Base-by-base conservation (phyloP, 2,113 vertebrate genomes). In the Taxidea taxus region DNA sequence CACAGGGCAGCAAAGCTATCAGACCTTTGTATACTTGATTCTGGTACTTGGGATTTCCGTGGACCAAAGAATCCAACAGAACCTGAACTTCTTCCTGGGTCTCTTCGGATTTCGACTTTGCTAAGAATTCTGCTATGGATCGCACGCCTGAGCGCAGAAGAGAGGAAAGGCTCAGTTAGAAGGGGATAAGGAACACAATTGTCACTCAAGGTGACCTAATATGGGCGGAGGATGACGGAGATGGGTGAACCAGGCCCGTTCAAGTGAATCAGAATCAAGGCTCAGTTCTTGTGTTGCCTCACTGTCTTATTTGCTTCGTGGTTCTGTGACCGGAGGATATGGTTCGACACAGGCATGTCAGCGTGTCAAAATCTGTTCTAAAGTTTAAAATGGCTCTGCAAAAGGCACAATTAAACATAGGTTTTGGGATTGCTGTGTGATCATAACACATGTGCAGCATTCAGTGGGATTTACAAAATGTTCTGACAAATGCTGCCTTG, bases 21-120 rank as follows among this genome's bases (percentile, higher is more conserved):
- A 99, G 98, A 25, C 98, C 97, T 98, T 99, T 99, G 96, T 99
- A 99, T 23, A 99, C 99, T 84, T 99, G 99, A 58, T 98, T 98
- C 96, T 99, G 98, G 97, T 99, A 99, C 97, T 98, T 99, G 87
- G 99, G 99, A 78, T 99, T 99, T 77, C 99, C 99, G 0, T 89
- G 98, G 68, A 99, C 98, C 96, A 99, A 94, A 31, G 98, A 98
- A 75, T 99, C 98, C 96, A 99, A 80, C 78, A 99, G 97, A 95
- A 97, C 39, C 80, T 98, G 97, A 0, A 97, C 97, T 1, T 99
- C 97, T 80, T 99, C 98, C 94, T 99, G 99, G 56, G 98, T 98
- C 47, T 99, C 98, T 97, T 98, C 99, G n/a, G 97, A 98, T 58
- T 97, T 98, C 60, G 98, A 99, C 42, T 95, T 88, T 7, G 98